Evolutionary conservation across 2,797 vertebrate genomes (phyloP).

Genomic region (Smutsia temminckii): DNA sequence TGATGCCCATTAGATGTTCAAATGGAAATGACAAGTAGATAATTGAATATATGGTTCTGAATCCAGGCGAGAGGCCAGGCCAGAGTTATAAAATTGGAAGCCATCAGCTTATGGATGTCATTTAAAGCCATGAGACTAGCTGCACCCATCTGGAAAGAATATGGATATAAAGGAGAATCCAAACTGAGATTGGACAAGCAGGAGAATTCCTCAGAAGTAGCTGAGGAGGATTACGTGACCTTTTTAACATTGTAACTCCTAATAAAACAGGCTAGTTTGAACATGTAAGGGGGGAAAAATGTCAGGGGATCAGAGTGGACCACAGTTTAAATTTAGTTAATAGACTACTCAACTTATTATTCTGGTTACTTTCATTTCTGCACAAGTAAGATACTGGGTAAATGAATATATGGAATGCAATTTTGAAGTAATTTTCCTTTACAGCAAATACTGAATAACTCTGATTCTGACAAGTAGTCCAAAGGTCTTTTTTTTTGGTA

Average conservation of each 20-base stretch:
- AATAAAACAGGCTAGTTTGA: neutral
- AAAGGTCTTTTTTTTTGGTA: neutral
- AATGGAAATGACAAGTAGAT: neutral
- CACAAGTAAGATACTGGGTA: neutral
- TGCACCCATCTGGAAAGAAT: neutral
- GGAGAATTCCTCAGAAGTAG: neutral
- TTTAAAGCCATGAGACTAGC: neutral
- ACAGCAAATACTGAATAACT: neutral
- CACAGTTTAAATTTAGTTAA: neutral
- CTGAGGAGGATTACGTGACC: neutral
- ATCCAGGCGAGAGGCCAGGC: neutral
- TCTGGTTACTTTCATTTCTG: constrained; percentile 22
- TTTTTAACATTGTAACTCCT: neutral
- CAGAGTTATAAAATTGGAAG: neutral
- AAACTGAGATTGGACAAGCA: neutral
- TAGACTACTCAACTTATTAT: neutral
- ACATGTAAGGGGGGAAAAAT: neutral
- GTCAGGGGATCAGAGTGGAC: neutral
- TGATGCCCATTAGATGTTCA: neutral
- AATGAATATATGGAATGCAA: neutral
- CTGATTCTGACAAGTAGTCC: neutral
- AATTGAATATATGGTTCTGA: neutral
- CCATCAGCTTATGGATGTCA: neutral
- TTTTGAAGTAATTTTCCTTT: neutral
- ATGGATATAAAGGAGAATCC: neutral